phyloP scores from a whole-genome alignment of 1,140 invertebrate species.

The Ceratina australensis region DNA sequence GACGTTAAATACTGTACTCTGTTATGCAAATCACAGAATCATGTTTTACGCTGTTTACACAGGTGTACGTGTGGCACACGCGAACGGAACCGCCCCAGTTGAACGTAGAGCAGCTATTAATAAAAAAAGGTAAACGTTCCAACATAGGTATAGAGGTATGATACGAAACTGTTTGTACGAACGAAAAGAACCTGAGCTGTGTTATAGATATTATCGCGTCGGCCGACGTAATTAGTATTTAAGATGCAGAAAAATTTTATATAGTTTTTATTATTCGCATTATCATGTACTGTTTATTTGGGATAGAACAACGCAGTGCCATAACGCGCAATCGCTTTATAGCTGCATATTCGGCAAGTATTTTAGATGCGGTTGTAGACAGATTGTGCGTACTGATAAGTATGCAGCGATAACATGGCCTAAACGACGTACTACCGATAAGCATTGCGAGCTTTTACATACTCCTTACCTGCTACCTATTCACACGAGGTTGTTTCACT shows the following conservation, averaged over 20 bases:
- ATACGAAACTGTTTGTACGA: constrained; percentile 52
- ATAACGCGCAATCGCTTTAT: constrained; percentile 34
- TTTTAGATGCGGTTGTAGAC: not conserved
- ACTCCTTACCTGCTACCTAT: not conserved
- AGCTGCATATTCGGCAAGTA: constrained; percentile 7
- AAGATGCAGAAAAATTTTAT: constrained; percentile 8
- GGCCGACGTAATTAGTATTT: not conserved
- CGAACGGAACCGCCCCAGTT: constrained; percentile 92
- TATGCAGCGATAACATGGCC: not conserved
- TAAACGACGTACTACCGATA: constrained; percentile 1
- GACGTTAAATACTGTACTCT: not conserved
- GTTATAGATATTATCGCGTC: not conserved
- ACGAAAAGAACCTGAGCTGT: not conserved
- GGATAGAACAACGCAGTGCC: constrained; percentile 26
- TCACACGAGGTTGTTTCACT: not conserved
- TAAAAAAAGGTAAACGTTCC: constrained; percentile 81
- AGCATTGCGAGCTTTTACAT: not conserved
- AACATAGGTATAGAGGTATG: constrained; percentile 89
- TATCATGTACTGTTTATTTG: not conserved
- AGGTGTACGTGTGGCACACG: constrained; percentile 98
- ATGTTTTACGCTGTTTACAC: constrained; percentile 24
- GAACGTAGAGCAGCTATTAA: constrained; percentile 82
- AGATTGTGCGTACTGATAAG: not conserved
- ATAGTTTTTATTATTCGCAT: not conserved
- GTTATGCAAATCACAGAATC: not conserved